A percentile compares a stretch with the other conserved stretches of the same genome.
phyloP scores from a whole-genome alignment of 1,140 invertebrate species.

The Diachasma alloeum region DNA sequence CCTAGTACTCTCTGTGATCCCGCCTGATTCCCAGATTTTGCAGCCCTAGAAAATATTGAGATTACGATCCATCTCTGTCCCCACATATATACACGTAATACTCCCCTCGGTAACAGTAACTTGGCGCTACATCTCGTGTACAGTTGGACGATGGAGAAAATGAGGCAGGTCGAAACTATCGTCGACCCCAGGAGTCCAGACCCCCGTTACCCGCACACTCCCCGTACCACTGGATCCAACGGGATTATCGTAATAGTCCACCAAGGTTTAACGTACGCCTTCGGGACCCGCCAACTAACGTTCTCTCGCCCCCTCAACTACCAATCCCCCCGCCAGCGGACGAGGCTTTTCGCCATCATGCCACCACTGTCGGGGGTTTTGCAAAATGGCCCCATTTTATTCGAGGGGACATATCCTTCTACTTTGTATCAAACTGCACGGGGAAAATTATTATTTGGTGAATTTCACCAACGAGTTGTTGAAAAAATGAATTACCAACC shows the following conservation, averaged over 20 bases:
- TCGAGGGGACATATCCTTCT: neutral
- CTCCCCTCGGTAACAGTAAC: neutral
- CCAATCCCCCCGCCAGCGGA: neutral
- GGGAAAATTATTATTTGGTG: too few species aligned
- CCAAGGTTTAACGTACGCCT: constrained; percentile 43
- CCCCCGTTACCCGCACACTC: constrained; percentile 14
- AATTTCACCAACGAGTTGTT: too few species aligned
- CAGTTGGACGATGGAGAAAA: neutral
- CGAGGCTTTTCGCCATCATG: neutral
- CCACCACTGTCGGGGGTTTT: neutral
- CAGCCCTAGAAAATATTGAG: constrained; percentile 22
- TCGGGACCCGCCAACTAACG: constrained; percentile 24
- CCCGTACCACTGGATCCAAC: constrained; percentile 41
- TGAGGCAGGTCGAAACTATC: constrained; percentile 4
- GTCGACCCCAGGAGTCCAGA: constrained; percentile 22
- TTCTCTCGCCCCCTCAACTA: constrained; percentile 5
- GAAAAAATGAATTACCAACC: too few species aligned
- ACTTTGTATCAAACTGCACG: neutral
- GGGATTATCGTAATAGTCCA: constrained; percentile 52
- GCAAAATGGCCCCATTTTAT: neutral
- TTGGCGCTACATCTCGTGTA: neutral
- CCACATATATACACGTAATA: neutral
- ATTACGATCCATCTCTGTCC: constrained; percentile 23
- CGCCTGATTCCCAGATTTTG: neutral
- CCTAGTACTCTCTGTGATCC: neutral